A percentile compares a stretch with the other conserved stretches of the same genome.
Evolutionary conservation across 2,797 vertebrate species (phyloP).

Genomic region (Falco cherrug): DNA sequence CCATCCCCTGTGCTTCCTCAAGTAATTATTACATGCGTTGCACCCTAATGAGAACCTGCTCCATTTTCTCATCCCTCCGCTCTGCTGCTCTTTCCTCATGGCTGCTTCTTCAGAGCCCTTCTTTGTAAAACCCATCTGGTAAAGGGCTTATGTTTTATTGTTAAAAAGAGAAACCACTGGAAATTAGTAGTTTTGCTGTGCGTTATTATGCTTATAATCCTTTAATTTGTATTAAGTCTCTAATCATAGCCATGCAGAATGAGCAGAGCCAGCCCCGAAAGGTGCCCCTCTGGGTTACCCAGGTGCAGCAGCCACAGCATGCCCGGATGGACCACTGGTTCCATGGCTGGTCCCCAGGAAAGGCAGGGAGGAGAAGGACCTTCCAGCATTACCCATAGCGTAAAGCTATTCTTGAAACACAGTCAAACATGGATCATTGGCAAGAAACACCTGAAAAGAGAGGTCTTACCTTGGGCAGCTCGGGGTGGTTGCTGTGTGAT

Average conservation of each 20-base stretch:
- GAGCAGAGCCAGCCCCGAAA: background rate
- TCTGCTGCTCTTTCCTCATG: background rate
- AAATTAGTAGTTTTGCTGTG: background rate
- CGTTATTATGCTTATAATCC: background rate
- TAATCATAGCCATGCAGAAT: background rate
- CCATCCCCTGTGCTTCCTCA: background rate
- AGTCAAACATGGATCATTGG: background rate
- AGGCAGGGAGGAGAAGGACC: background rate
- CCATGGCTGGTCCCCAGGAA: background rate
- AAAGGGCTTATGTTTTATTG: background rate
- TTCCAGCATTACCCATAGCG: background rate
- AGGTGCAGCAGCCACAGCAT: background rate
- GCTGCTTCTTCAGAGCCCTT: background rate
- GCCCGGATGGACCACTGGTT: background rate
- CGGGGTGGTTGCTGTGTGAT: fast-evolving
- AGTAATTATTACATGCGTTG: constrained; percentile 3
- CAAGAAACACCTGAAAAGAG: background rate
- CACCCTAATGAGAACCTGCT: constrained; percentile 47
- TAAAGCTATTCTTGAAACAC: background rate
- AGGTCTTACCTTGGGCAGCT: fast-evolving
- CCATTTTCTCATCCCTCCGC: constrained; percentile 21
- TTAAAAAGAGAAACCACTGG: background rate
- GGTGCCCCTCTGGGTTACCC: background rate
- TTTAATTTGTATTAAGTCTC: constrained; percentile 25
- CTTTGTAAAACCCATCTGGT: background rate